phyloP scores from a whole-genome alignment of 2,113 vertebrate species.

The Vimba vimba region DNA sequence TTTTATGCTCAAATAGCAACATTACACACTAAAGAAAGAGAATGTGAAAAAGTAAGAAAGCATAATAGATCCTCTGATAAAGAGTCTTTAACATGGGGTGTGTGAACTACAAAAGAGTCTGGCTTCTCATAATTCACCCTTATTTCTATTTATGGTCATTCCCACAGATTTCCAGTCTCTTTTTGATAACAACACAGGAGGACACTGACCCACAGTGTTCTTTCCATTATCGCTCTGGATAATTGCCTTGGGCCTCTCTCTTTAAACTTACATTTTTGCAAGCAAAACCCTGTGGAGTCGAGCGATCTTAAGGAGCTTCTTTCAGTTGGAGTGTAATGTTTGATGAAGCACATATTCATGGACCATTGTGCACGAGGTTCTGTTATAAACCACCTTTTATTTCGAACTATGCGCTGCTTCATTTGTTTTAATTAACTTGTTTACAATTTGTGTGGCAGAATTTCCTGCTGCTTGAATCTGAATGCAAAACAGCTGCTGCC shows the following conservation, averaged over 20 bases:
- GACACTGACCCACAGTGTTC: not conserved
- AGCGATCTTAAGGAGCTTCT: not conserved
- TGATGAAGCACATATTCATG: conserved; percentile 16
- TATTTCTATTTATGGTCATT: conserved; percentile 8
- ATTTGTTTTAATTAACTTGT: conserved; percentile 27
- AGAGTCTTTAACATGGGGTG: no score
- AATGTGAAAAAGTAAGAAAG: no score
- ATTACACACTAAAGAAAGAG: no score
- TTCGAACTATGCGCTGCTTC: not conserved
- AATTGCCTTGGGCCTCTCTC: not conserved
- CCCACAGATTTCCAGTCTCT: not conserved
- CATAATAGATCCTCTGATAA: no score
- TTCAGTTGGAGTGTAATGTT: not conserved
- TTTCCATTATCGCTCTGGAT: conserved; percentile 5
- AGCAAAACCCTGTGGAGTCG: not conserved
- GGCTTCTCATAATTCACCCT: not conserved
- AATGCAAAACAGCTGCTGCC: conserved; percentile 3
- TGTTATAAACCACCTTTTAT: not conserved
- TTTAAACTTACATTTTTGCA: not conserved
- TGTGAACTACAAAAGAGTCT: not conserved
- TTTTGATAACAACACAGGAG: not conserved
- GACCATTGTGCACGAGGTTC: not conserved
- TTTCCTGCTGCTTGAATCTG: not conserved
- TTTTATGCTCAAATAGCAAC: no score
- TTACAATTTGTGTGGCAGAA: not conserved